Base-by-base conservation (phyloP, 2,113 vertebrate genomes). In the Pimephales promelas region DNA sequence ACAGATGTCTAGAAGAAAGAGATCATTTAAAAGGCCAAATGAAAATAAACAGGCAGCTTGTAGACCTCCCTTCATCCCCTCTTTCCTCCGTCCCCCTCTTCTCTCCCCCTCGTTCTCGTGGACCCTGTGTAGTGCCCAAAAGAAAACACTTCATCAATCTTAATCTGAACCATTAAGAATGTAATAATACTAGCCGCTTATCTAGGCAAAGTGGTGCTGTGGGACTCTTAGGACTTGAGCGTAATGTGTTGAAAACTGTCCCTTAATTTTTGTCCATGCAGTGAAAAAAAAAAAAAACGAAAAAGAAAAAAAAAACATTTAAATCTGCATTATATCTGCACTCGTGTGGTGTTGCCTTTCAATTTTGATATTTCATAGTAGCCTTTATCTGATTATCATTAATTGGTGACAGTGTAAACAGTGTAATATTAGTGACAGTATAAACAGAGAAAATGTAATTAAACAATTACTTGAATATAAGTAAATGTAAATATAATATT, bases 121-220 rank as follows among this genome's bases (percentile, higher is more conserved):
- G 91, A 91, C 89, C 91, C 87, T 90, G 90, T 91, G 91, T 93
- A 94, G 92, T 91, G 90, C 86, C 88, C 85, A 87, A 92, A 92
- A 92, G 92, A 94, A 94, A 94, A 94, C 92, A 93, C 79, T 93
- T 92, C 90, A 94, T 94, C 92, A 93, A 93, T 94, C 93, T 94
- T 93, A 90, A 90, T 93, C 92, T 91, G 84, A 81, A 86, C 83
- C 87, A 86, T 89, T 91, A 91, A 87, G 88, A 87, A 79, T 91
- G 89, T 87, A 90, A 88, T 89, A 84, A 89, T 90, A 88, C 87
- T 83, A 79, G 56, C 31, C 47, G 72, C 83, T 90, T 87, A 87
- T 92, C 76, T 66, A 83, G 73, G 74, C 71, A 85, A 86, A 82
- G 84, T 82, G 81, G 62, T 82, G 75, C 81, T 77, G 86, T 85